phyloP scores from a whole-genome alignment of 2,888 invertebrate species.

The Hipparchia semele region DNA sequence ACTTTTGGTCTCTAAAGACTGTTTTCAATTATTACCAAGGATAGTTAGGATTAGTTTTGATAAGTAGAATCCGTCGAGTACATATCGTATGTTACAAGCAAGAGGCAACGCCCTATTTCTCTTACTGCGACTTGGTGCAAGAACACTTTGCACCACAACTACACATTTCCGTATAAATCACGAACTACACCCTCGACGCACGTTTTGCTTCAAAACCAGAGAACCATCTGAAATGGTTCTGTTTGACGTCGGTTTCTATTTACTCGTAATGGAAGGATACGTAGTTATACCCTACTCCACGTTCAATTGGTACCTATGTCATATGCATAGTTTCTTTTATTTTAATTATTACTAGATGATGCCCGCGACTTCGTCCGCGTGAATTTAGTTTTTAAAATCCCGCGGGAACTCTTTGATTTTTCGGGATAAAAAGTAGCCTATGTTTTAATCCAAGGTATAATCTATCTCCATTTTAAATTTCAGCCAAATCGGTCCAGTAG shows the following conservation, averaged over 20 bases:
- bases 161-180: conserved; percentile 19
- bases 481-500: too few species aligned
- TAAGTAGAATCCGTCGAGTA: background rate
- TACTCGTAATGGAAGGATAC: background rate
- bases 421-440: too few species aligned
- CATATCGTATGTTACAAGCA: background rate
- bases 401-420: too few species aligned
- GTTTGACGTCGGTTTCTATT: conserved; percentile 7
- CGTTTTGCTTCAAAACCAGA: conserved; percentile 19
- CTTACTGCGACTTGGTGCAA: conserved; percentile 8
- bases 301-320: background rate
- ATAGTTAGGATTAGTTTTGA: background rate
- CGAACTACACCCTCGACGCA: conserved; percentile 18
- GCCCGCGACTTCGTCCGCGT: too few species aligned
- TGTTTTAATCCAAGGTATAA: too few species aligned
- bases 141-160: conserved; percentile 14
- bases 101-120: conserved; percentile 12
- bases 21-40: too few species aligned
- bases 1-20: too few species aligned
- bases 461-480: too few species aligned
- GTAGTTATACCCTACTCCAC: background rate
- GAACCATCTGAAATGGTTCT: conserved; percentile 8
- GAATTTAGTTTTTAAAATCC: too few species aligned
- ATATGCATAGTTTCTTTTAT: background rate
- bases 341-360: background rate